These are phyloP conservation scores for Atta colombica DNA, from an alignment of 1,140 invertebrate species.

Conservation along the genomic window DNA sequence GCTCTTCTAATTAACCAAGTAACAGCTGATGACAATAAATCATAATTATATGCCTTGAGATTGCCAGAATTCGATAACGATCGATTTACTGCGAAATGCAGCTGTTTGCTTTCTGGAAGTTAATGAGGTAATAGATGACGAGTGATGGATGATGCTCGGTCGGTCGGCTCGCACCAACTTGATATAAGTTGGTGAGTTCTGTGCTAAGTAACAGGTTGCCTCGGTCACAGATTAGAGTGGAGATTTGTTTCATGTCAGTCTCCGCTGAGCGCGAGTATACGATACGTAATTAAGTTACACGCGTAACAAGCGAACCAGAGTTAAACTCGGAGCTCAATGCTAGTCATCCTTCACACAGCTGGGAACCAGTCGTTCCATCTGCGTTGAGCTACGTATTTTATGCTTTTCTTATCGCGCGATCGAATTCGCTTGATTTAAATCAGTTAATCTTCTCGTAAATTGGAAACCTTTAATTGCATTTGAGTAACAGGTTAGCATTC, in stretches of 20 bases:
- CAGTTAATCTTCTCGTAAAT: conserved; percentile 30
- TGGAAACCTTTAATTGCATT: background rate
- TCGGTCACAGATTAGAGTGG: conserved; percentile 39
- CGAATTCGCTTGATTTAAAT: background rate
- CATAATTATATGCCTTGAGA: background rate
- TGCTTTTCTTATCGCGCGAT: conserved; percentile 9
- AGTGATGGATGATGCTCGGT: conserved; percentile 29
- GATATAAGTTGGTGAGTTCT: conserved; percentile 42
- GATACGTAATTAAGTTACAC: conserved; percentile 55
- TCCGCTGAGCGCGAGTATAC: background rate
- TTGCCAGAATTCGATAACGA: background rate
- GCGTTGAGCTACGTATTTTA: conserved; percentile 21
- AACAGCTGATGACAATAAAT: background rate
- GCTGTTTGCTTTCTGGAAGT: background rate
- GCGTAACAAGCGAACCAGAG: background rate
- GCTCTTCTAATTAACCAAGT: background rate
- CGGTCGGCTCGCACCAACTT: conserved; percentile 6
- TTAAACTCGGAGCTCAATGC: background rate
- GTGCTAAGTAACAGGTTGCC: conserved; percentile 56
- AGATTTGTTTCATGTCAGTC: conserved; percentile 48
- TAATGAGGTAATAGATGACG: conserved; percentile 42
- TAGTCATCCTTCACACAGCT: background rate
- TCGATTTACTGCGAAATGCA: conserved; percentile 17
- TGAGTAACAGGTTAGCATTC: conserved; percentile 37
- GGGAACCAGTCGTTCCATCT: background rate